These are phyloP conservation scores for Drosophila ironensis DNA, from an alignment of 1,140 invertebrate species.

Conservation along the genomic window DNA sequence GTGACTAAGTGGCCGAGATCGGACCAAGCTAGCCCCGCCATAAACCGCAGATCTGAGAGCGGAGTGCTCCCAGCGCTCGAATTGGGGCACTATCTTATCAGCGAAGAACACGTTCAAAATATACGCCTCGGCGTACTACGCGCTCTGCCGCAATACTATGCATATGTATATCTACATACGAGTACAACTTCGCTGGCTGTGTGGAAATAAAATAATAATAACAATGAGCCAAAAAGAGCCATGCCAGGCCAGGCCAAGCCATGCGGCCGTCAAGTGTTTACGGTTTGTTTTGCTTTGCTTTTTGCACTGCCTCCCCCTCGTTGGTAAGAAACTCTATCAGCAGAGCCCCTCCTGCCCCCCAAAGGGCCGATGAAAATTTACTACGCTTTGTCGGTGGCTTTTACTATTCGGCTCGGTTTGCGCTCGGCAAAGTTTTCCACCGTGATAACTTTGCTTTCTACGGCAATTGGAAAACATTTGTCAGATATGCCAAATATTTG, in stretches of 20 bases:
- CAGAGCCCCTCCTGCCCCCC: slow-evolving; percentile 9
- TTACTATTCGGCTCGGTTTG: slow-evolving; percentile 12
- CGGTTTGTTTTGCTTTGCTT: slow-evolving; percentile 54
- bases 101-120: slow-evolving; percentile 39
- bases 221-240: slow-evolving; percentile 65
- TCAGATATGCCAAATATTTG: slow-evolving; percentile 68
- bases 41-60: slow-evolving; percentile 5
- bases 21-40: slow-evolving; percentile 21
- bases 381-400: slow-evolving; percentile 16
- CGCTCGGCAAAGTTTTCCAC: slow-evolving; percentile 2
- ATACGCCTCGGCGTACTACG: slow-evolving; percentile 42
- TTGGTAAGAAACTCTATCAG: background rate
- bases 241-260: slow-evolving; percentile 61
- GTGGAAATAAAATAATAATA: slow-evolving; percentile 60
- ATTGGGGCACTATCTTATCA: slow-evolving; percentile 40
- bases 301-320: too few relatives aligned
- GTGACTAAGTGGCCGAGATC: slow-evolving; percentile 11
- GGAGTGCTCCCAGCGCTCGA: background rate
- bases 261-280: slow-evolving; percentile 65
- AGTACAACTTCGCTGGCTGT: background rate
- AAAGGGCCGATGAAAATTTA: slow-evolving; percentile 12
- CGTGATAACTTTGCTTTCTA: slow-evolving; percentile 27
- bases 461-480: slow-evolving; percentile 41
- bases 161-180: slow-evolving; percentile 17
- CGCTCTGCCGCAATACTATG: too few relatives aligned